Evolutionary conservation across 2,888 invertebrate genomes (phyloP), one percentile per base, ranked within the genome.

Genomic region (Crepidodera aurea): DNA sequence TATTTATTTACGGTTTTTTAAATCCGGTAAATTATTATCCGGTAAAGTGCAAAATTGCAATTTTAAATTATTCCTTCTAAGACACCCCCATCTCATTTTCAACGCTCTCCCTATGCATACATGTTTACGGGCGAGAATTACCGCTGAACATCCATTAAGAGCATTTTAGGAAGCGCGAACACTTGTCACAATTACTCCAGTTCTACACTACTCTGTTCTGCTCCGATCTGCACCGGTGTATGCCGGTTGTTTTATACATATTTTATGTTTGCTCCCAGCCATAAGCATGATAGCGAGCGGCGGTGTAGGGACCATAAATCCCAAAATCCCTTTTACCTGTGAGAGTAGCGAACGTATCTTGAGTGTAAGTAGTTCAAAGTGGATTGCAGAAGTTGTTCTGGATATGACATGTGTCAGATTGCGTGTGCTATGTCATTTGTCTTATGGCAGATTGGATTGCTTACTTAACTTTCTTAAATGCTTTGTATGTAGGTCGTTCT

Each of bases 161-260:
- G 55, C 42, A 50, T 55, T 60, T 60, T 32, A 62, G 62, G 58
- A 62, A 62, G 62, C 55, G 48, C 42, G 29, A 57, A 39, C 62
- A 55, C 55, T 62, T 62, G 65, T 59, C 61, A 55, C 61, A 59
- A 62, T 65, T 61, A 61, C 61, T 61, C 53, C 42, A 42, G 37
- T 64, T 51, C 62, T 40, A 55, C 57, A 57, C 62, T 37, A 53
- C 62, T 39, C 62, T 53, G 44, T 48, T 51, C 51, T 39, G 29
- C 46, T 57, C 57, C 25, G 48, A 57, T 57, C 48, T 57, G 57
- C 48, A 57, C 57, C 57, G 57, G 48, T 12, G 46, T 53, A 18
- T 57, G 39, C 39, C 27, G 48, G 37, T 58, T 62, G 62, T 58
- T 58, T 54, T 58, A 62, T 62, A 62, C 62, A 62, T 62, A 62